phyloP scores from a whole-genome alignment of 1,140 invertebrate genomes.

The Bombus terrestris region DNA sequence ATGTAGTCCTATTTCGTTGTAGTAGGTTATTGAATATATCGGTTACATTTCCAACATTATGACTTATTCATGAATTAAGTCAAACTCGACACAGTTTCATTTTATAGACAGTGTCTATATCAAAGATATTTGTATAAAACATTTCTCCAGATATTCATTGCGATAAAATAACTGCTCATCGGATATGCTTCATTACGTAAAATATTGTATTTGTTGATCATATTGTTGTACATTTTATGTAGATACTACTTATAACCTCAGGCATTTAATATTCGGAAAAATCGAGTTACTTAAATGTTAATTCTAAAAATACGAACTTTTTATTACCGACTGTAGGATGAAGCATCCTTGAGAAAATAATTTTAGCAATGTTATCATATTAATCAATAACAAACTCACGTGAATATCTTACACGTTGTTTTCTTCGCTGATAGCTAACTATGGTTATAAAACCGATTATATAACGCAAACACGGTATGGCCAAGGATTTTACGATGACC shows the following conservation, averaged over 20 bases:
- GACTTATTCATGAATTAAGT: conserved; percentile 56
- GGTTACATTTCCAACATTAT: conserved; percentile 49
- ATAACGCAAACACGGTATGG: conserved; percentile 16
- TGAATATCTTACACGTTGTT: conserved; percentile 25
- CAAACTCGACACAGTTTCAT: conserved; percentile 47
- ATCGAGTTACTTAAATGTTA: not conserved
- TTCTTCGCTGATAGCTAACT: conserved; percentile 58
- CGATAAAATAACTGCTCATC: not conserved
- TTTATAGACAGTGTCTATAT: not conserved
- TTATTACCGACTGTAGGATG: not conserved
- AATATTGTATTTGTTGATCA: not conserved
- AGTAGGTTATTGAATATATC: not conserved
- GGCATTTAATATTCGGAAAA: not conserved
- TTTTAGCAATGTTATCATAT: not conserved
- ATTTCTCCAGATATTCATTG: not conserved
- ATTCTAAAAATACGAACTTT: not conserved
- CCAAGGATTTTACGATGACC: conserved; percentile 62
- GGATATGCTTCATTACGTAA: not conserved
- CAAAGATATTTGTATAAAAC: not conserved
- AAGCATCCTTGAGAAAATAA: not conserved
- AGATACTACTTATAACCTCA: not conserved
- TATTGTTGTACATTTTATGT: not conserved
- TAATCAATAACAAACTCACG: not conserved
- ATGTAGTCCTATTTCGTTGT: too few relatives aligned
- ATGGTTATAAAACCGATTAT: conserved; percentile 32